Evolutionary conservation across 2,113 vertebrate genomes (phyloP).

Genomic region (Plectropomus leopardus): DNA sequence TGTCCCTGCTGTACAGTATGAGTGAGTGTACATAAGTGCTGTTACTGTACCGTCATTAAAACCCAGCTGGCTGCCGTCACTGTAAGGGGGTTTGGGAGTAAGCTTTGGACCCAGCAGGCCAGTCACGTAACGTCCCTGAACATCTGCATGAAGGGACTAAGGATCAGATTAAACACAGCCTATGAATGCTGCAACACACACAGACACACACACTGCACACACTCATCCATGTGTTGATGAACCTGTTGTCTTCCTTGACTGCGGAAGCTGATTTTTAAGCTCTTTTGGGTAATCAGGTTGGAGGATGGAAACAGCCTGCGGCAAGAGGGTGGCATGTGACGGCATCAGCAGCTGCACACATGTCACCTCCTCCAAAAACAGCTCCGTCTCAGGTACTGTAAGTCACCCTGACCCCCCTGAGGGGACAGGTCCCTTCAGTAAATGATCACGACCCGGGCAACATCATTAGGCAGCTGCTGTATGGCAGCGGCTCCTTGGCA

Average conservation of each 20-base stretch:
- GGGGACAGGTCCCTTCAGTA: slow-evolving; percentile 66
- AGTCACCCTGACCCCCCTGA: slow-evolving; percentile 56
- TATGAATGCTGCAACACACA: background rate
- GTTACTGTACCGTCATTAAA: slow-evolving; percentile 50
- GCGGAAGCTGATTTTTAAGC: slow-evolving; percentile 46
- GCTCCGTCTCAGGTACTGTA: slow-evolving; percentile 41
- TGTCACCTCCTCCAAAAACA: slow-evolving; percentile 42
- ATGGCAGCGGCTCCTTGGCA: slow-evolving; percentile 56
- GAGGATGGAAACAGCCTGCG: slow-evolving; percentile 23
- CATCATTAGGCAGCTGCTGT: slow-evolving; percentile 73
- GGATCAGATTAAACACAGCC: slow-evolving; percentile 61
- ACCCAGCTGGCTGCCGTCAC: slow-evolving; percentile 50
- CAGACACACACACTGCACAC: background rate
- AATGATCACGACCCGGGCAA: slow-evolving; percentile 60
- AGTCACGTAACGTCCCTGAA: slow-evolving; percentile 53
- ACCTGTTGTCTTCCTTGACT: slow-evolving; percentile 16
- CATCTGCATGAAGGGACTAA: slow-evolving; percentile 48
- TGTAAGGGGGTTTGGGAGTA: slow-evolving; percentile 34
- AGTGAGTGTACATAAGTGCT: slow-evolving; percentile 23
- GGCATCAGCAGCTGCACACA: slow-evolving; percentile 14
- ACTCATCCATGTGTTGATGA: slow-evolving; percentile 36
- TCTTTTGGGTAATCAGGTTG: slow-evolving; percentile 57
- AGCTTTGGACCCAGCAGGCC: slow-evolving; percentile 48
- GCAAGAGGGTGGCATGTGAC: slow-evolving; percentile 17
- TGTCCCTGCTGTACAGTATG: background rate